Conservation (phyloP, 2,888 invertebrate species). For the Apamea sordens region DNA sequence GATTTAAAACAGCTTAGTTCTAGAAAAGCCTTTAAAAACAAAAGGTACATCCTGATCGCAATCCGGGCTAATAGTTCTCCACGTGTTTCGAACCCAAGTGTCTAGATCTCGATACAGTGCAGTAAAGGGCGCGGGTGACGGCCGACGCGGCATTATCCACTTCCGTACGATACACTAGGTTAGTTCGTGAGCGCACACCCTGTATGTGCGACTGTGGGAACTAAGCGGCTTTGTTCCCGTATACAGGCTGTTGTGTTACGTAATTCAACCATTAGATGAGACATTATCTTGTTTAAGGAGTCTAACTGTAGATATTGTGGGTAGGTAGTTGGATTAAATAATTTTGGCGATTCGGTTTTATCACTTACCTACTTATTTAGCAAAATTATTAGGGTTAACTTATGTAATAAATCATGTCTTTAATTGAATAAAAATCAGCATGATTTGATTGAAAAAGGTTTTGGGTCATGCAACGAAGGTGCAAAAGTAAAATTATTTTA, state of each 20-base stretch:
- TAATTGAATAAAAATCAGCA: neutral
- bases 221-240: slow-evolving; percentile 79
- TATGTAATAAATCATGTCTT: neutral
- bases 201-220: slow-evolving; percentile 89
- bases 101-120: slow-evolving; percentile 80
- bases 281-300: slow-evolving; percentile 35
- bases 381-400: neutral
- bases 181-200: slow-evolving; percentile 88
- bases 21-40: slow-evolving; percentile 37
- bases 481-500: neutral
- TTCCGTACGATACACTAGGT: slow-evolving; percentile 87
- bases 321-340: neutral
- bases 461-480: neutral
- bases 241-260: slow-evolving; percentile 75
- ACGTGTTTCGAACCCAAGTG: slow-evolving; percentile 72
- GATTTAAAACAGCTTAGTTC: slow-evolving; percentile 32
- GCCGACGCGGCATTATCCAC: slow-evolving; percentile 84
- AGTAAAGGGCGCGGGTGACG: slow-evolving; percentile 88
- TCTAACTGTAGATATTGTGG: slow-evolving; percentile 17
- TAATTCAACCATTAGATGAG: slow-evolving; percentile 52
- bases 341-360: neutral
- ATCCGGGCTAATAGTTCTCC: slow-evolving; percentile 68
- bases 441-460: neutral
- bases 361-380: no score
- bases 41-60: slow-evolving; percentile 62